Percentiles rank a stretch among this genome's conserved stretches.
Conservation (phyloP, 2,113 vertebrate genomes). For the Nematolebias whitei region DNA sequence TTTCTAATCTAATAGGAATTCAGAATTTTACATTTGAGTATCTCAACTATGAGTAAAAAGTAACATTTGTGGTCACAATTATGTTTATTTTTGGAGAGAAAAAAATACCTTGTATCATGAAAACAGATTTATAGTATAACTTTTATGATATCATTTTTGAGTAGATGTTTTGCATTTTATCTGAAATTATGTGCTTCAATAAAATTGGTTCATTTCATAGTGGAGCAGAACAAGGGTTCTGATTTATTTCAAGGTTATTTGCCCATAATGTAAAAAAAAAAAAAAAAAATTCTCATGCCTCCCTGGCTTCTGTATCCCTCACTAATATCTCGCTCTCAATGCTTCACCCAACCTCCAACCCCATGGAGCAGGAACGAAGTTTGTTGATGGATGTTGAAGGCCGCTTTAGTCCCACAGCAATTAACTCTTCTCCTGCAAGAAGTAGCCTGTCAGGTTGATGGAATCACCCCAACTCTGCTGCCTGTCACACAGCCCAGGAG, state of each 20-base stretch:
- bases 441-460: slow-evolving; percentile 76
- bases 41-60: too few species aligned
- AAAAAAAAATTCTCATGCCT: slow-evolving; percentile 68
- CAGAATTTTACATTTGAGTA: too few species aligned
- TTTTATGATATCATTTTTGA: neutral
- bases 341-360: slow-evolving; percentile 69
- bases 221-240: slow-evolving; percentile 39
- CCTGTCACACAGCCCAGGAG: slow-evolving; percentile 68
- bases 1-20: neutral
- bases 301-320: slow-evolving; percentile 57
- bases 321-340: slow-evolving; percentile 52
- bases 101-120: neutral
- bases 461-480: slow-evolving; percentile 66
- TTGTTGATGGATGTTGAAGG: slow-evolving; percentile 78
- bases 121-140: neutral
- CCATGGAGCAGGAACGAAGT: slow-evolving; percentile 64
- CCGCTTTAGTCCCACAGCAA: slow-evolving; percentile 77
- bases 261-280: slow-evolving; percentile 66
- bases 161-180: slow-evolving; percentile 4
- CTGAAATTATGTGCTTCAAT: slow-evolving; percentile 8
- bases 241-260: slow-evolving; percentile 70
- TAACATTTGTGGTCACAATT: too few species aligned
- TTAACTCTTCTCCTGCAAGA: slow-evolving; percentile 79
- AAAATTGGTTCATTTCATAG: slow-evolving; percentile 9
- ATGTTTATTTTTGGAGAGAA: neutral